phyloP scores from a whole-genome alignment of 2,797 vertebrate genomes.

The Phoebastria nigripes region DNA sequence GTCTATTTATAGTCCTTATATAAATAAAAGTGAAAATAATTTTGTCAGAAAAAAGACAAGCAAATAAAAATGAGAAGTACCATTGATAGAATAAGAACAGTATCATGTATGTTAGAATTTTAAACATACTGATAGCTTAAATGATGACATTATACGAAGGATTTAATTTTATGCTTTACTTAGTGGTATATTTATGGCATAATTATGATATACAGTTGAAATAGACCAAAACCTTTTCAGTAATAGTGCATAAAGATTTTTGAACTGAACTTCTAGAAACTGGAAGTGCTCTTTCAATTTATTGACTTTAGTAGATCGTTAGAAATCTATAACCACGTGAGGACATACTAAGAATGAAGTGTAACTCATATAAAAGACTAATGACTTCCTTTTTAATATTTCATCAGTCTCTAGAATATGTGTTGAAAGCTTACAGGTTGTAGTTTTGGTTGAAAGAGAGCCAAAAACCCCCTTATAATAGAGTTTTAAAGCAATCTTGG shows the following conservation, averaged over 20 bases:
- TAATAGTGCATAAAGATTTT: not conserved
- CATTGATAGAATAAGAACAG: not conserved
- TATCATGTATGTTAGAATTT: not conserved
- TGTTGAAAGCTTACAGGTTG: not conserved
- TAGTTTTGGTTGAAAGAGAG: not conserved
- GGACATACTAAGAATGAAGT: not conserved
- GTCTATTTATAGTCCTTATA: not conserved
- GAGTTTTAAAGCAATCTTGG: not conserved
- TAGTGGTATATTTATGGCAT: not conserved
- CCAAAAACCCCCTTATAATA: not conserved
- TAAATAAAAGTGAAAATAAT: not conserved
- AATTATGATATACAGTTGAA: not conserved
- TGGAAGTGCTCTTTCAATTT: conserved; percentile 1
- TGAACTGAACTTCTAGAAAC: not conserved
- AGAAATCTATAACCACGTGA: not conserved
- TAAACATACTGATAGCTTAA: not conserved
- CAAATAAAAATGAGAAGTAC: not conserved
- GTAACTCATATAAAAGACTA: not conserved
- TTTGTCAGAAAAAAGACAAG: not conserved
- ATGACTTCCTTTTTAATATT: conserved; percentile 5
- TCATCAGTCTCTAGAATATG: not conserved
- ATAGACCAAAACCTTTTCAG: not conserved
- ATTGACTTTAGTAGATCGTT: not conserved
- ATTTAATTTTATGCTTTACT: not conserved
- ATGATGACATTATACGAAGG: not conserved